Evolutionary conservation across 1,140 invertebrate species (phyloP).

Genomic region (Campoletis sonorensis): DNA sequence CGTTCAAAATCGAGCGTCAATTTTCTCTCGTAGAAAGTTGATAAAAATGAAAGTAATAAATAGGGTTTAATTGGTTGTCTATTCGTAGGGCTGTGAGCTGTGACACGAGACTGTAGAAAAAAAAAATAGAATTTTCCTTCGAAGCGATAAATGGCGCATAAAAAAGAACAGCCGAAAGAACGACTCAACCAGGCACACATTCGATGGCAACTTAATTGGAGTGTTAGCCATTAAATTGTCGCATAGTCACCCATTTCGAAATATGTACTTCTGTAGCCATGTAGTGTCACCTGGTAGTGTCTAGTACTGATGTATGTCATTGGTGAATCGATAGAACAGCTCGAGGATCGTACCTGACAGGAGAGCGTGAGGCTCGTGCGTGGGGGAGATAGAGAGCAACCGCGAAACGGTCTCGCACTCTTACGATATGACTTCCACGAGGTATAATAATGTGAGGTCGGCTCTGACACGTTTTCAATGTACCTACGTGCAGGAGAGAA

Average conservation of each 20-base stretch:
- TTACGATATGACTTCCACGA: background rate
- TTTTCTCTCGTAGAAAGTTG: too few relatives aligned
- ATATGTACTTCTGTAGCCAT: too few relatives aligned
- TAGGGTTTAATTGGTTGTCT: too few relatives aligned
- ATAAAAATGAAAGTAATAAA: too few relatives aligned
- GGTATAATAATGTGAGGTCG: background rate
- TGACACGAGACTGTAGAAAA: too few relatives aligned
- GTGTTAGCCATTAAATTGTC: background rate
- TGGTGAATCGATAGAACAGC: background rate
- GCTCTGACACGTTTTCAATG: background rate
- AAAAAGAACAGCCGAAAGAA: too few relatives aligned
- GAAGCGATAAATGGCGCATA: background rate
- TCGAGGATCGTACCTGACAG: background rate
- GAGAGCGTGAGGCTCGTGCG: background rate
- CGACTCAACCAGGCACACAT: background rate
- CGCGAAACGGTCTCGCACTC: background rate
- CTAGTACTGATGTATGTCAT: too few relatives aligned
- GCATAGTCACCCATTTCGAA: slow-evolving; percentile 2
- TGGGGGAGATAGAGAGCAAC: slow-evolving; percentile 1
- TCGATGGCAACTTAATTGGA: slow-evolving; percentile 1
- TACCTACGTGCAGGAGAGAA: background rate
- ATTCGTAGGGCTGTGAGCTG: too few relatives aligned
- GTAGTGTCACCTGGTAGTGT: too few relatives aligned
- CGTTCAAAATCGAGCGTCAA: too few relatives aligned
- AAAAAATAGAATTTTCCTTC: too few relatives aligned